Percentiles rank a stretch among this genome's conserved stretches.
These are phyloP conservation scores for Pseudomyrmex sp. DNA, from an alignment of 1,140 invertebrate species.

Conservation along the genomic window DNA sequence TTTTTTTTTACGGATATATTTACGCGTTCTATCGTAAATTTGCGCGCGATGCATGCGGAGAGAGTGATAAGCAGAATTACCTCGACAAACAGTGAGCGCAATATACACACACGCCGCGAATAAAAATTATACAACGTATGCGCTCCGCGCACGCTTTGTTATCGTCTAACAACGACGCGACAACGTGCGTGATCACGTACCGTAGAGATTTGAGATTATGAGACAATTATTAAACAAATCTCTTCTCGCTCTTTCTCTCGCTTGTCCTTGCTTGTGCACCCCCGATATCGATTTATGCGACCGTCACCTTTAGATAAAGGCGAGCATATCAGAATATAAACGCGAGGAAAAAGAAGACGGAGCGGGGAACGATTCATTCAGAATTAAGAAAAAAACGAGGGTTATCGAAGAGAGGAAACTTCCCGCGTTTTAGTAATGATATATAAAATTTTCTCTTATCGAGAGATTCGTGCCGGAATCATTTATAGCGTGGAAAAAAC, in stretches of 20 bases:
- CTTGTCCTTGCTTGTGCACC: neutral
- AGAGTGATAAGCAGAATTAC: slow-evolving; percentile 55
- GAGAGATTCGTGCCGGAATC: slow-evolving; percentile 2
- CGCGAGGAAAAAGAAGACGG: neutral
- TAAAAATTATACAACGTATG: slow-evolving; percentile 27
- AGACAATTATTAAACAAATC: slow-evolving; percentile 52
- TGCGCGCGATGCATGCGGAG: slow-evolving; percentile 16
- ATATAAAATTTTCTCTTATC: slow-evolving; percentile 30
- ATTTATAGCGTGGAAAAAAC: slow-evolving; percentile 3
- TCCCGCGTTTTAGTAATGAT: neutral
- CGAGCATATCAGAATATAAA: neutral
- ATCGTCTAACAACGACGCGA: slow-evolving; percentile 40
- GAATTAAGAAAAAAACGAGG: neutral
- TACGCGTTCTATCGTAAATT: slow-evolving; percentile 25
- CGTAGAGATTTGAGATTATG: slow-evolving; percentile 50
- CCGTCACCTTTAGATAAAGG: slow-evolving; percentile 8
- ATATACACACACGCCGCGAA: neutral
- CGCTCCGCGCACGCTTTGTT: slow-evolving; percentile 27
- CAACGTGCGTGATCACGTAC: slow-evolving; percentile 58
- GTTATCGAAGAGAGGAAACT: slow-evolving; percentile 4
- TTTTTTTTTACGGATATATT: neutral
- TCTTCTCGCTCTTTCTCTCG: neutral
- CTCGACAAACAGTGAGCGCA: slow-evolving; percentile 38
- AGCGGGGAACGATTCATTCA: slow-evolving; percentile 16
- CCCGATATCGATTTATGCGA: slow-evolving; percentile 38